Base-by-base conservation (phyloP, 2,888 invertebrate species). In the Caenorhabditis sinica region DNA sequence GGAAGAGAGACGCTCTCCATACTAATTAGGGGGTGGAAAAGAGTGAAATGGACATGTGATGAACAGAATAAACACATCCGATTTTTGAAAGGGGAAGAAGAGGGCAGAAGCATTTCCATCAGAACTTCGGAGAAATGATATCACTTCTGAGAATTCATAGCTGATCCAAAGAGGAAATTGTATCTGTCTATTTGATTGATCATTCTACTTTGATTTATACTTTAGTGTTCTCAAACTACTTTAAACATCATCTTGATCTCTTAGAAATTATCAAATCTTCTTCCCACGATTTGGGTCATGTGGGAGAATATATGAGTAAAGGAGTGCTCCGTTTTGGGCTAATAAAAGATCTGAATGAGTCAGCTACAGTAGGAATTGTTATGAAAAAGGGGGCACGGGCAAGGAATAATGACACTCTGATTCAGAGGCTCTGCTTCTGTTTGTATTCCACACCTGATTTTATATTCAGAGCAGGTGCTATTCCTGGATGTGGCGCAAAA, bases 21-120 rank as follows among this genome's bases (percentile, higher is more conserved):
- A 68, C 68, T 68, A 68, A 68, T 51, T 68, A 68, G 68, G 36
- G 51, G 51, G 20, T 45, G 25, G 28, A 25, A 68, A 20, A n/a
- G 36, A 51, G 30, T n/a, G 17, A 17, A 45, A 33, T 45, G 8
- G 30, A 51, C 49, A 66, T 66, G 66, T 33, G 66, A 66, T 49
- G 66, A 66, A 23, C 53, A 1, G 53, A 53, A 53, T 28, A 28
- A 28, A 49, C n/a, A 20, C 15, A 49, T n/a, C 20, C 8, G 20
- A 20, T 49, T 49, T 49, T 20, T 49, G 5, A 20, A 6, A 20
- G 2, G 2, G 5, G 49, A 49, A 13, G 20, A 49, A 20, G 40
- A 49, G 40, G 40, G 40, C 40, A 40, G 40, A 40, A 40, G 40
- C 2, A 40, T 40, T 11, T 40, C n/a, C n/a, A n/a, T n/a, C n/a